A percentile compares a stretch with the other conserved stretches of the same genome.
These are phyloP conservation scores for Tetramorium alpestre DNA, from an alignment of 1,140 invertebrate species.

Conservation along the genomic window DNA sequence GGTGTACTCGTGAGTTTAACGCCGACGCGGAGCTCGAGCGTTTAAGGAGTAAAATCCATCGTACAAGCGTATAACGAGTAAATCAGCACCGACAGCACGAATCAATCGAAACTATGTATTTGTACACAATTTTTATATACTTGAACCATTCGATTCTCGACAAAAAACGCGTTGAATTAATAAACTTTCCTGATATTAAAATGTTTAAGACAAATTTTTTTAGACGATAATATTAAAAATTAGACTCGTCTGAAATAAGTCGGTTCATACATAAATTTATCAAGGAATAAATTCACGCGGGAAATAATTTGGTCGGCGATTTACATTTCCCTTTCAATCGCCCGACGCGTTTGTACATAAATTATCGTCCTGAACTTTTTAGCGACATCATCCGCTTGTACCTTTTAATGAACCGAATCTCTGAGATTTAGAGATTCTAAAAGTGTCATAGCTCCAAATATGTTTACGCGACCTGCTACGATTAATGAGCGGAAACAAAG, in stretches of 20 bases:
- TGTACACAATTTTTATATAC: not conserved
- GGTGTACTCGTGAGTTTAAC: constrained; percentile 49
- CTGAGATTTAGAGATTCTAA: not conserved
- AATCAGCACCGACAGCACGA: not conserved
- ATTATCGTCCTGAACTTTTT: not conserved
- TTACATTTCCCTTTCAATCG: not conserved
- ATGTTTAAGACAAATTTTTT: not conserved
- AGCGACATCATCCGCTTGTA: not conserved
- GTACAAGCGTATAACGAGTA: not conserved
- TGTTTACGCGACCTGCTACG: not conserved
- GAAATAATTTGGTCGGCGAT: not conserved
- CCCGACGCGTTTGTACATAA: not conserved
- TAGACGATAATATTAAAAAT: not conserved
- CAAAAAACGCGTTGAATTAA: not conserved
- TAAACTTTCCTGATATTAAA: not conserved
- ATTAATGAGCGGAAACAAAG: not conserved
- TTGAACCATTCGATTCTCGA: not conserved
- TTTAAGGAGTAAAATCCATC: not conserved
- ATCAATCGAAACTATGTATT: not conserved
- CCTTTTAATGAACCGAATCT: constrained; percentile 1
- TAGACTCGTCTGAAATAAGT: not conserved
- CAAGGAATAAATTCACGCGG: not conserved
- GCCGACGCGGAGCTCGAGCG: constrained; percentile 28
- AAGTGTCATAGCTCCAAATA: constrained; percentile 2
- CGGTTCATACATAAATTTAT: not conserved